Base-by-base conservation (phyloP, 1,140 invertebrate species). In the Cecropterus lyciades region DNA sequence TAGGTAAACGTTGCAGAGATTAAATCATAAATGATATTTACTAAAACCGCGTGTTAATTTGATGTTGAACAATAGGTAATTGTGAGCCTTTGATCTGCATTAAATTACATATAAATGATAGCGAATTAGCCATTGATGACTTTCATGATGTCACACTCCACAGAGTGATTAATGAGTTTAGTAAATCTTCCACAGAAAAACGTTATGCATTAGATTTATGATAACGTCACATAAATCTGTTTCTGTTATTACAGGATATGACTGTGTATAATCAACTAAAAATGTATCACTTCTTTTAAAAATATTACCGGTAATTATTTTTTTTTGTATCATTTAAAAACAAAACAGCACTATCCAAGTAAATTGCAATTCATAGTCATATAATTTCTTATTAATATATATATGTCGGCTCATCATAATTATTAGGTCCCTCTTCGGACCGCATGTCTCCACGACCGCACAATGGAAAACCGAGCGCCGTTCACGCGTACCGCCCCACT, bases 51-150 rank as follows among this genome's bases (percentile, higher is more conserved):
- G 27, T 33, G 11, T 55, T 55, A 55, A 60, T 48, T 48, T 33
- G 33, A 33, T 30, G 27, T 60, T n/a, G 9, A 60, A 17, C 27
- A 46, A 33, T 60, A n/a, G 40, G 13, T 27, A 48, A 33, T 37
- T 59, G 45, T 60, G 27, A n/a, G 40, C 27, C 43, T 37, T 37
- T 46, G 45, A 60, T 60, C 33, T 30, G 68, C 62, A 62, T 73
- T 69, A 62, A 70, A 73, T 73, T 70, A 73, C 68, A 67, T 70
- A 70, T 73, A 67, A 73, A 73, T 64, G 68, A 73, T 68, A 40
- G 43, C 60, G 62, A 73, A 20, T 20, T 20, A 20, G 20, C 20
- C 20, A 20, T 65, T 70, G 72, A 73, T 68, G 56, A 60, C 42
- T 49, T 37, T 43, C 13, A 42, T 59, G 49, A 64, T 57, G 53